These are phyloP conservation scores for Cricetomys ansorgei DNA, from an alignment of 2,113 vertebrate genomes.

Conservation along the genomic window DNA sequence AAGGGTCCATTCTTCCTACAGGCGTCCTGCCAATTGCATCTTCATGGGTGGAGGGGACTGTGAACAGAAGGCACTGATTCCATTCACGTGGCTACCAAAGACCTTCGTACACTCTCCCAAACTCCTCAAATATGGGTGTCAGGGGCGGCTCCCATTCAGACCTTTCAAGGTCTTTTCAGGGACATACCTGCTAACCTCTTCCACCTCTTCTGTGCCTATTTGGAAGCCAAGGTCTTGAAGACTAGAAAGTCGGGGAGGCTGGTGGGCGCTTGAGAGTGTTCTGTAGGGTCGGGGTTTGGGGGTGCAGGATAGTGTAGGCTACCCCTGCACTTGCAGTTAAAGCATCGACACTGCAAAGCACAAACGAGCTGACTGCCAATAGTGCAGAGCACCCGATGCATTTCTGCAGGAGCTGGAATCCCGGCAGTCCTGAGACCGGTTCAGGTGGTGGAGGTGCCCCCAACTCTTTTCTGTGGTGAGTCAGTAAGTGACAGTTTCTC, in stretches of 20 bases:
- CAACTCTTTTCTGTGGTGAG: not conserved
- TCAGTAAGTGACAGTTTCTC: not conserved
- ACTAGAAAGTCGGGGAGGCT: not conserved
- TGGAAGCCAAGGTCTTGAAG: not conserved
- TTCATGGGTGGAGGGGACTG: too few species aligned
- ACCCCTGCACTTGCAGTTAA: not conserved
- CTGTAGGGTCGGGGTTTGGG: too few species aligned
- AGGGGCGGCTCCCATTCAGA: not conserved
- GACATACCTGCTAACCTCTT: not conserved
- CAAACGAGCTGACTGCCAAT: fast-evolving
- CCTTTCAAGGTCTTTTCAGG: not conserved
- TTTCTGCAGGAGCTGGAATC: not conserved
- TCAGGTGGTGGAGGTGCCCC: not conserved
- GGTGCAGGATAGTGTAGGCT: fast-evolving
- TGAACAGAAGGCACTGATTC: not conserved
- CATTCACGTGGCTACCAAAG: not conserved
- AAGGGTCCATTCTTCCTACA: not conserved
- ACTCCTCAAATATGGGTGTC: not conserved
- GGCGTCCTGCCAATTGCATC: not conserved
- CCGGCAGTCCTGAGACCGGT: not conserved
- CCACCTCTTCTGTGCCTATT: fast-evolving
- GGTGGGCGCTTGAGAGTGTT: fast-evolving
- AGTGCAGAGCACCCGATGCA: fast-evolving
- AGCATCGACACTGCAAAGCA: fast-evolving
- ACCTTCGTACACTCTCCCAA: too few species aligned